Percentiles rank a stretch among this genome's conserved stretches.
Conservation (phyloP, 2,113 vertebrate species). For the Ahaetulla prasina region DNA sequence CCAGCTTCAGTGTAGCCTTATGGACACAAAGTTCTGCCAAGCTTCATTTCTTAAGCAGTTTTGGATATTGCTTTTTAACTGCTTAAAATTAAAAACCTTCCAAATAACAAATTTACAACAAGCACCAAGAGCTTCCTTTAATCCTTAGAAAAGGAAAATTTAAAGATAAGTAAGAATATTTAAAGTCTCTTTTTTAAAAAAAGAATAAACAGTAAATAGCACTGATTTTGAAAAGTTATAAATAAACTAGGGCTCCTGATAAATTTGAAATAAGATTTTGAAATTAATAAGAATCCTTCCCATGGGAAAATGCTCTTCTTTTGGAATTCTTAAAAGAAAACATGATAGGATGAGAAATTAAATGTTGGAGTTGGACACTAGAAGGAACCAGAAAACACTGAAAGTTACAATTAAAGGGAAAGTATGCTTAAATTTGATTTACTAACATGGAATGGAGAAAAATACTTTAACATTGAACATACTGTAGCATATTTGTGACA, state of each 20-base stretch:
- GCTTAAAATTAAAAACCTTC: neutral
- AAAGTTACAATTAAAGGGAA: neutral
- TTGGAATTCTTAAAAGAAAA: neutral
- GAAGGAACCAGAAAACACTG: neutral
- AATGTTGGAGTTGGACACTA: neutral
- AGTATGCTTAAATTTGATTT: neutral
- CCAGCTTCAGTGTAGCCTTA: neutral
- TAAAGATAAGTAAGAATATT: neutral
- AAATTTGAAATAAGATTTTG: neutral
- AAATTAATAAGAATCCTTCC: neutral
- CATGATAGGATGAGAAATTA: neutral
- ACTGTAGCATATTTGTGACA: neutral
- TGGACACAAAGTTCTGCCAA: neutral
- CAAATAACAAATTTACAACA: neutral
- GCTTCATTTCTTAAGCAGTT: neutral
- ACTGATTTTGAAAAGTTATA: neutral
- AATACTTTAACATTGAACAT: neutral
- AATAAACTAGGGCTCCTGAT: neutral
- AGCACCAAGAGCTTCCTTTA: neutral
- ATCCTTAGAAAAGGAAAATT: neutral
- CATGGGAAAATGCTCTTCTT: neutral
- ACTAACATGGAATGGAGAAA: neutral
- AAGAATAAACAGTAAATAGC: neutral
- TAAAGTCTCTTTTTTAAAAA: neutral
- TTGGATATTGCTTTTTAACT: neutral